Conservation (phyloP, 2,888 invertebrate species). For the Agonopterix arenella region DNA sequence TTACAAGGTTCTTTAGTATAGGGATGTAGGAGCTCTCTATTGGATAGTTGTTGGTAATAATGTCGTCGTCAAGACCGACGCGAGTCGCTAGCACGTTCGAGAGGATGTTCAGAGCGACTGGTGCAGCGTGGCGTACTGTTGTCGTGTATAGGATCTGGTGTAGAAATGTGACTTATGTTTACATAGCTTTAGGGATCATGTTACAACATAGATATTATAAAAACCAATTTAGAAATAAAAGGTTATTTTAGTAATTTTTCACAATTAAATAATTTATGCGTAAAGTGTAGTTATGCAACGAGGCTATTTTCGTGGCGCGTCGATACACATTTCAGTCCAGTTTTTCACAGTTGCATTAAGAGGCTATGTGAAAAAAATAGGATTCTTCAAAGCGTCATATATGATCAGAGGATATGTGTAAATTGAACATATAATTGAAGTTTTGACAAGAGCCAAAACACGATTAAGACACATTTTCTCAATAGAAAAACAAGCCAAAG, state of each 20-base stretch:
- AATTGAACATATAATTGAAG: too few species aligned
- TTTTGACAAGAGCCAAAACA: too few species aligned
- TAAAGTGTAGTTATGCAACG: neutral
- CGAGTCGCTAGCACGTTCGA: conserved; percentile 49
- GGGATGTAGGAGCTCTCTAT: conserved; percentile 7
- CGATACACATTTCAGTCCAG: neutral
- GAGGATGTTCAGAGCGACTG: conserved; percentile 67
- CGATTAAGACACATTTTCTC: too few species aligned
- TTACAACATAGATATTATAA: neutral
- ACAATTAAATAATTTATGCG: neutral
- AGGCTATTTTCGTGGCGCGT: neutral
- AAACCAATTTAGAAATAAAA: neutral
- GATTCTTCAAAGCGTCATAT: too few species aligned
- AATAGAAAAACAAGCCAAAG: too few species aligned
- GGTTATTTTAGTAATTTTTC: neutral
- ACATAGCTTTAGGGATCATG: too few species aligned
- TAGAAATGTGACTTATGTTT: too few species aligned
- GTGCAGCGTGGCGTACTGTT: conserved; percentile 69
- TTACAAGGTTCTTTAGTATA: neutral
- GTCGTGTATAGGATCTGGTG: conserved; percentile 64
- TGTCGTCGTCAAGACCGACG: conserved; percentile 15
- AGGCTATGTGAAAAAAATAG: too few species aligned
- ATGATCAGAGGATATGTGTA: too few species aligned
- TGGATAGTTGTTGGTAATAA: conserved; percentile 35
- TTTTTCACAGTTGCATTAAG: neutral